Conservation (phyloP, 2,797 vertebrate species). For the Pantherophis vulpinus region DNA sequence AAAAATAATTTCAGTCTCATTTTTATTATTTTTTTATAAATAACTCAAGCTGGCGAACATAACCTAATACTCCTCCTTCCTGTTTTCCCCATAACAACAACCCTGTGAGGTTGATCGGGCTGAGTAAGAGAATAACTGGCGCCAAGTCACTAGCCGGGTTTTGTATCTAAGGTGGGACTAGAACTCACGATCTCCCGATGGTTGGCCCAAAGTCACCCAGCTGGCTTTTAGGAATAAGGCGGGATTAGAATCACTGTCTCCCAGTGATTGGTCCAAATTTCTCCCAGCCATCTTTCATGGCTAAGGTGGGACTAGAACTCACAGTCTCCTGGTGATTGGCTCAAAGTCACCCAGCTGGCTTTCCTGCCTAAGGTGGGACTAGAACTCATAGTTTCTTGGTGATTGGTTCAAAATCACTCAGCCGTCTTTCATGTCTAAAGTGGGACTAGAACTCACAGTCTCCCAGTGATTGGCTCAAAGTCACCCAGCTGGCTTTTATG, state of each 20-base stretch:
- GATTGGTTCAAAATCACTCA: neutral
- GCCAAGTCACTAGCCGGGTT: neutral
- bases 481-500: rapidly evolving
- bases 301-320: no score
- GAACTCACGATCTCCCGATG: no score
- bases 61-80: neutral
- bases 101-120: neutral
- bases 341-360: neutral
- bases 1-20: neutral
- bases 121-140: neutral
- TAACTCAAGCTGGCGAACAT: neutral
- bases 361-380: neutral
- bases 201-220: neutral
- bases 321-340: no score
- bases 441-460: no score
- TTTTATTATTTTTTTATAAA: neutral
- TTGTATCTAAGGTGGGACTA: neutral
- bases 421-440: neutral
- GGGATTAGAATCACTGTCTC: neutral
- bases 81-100: neutral
- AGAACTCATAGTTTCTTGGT: no score
- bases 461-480: neutral
- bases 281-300: rapidly evolving
- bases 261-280: neutral
- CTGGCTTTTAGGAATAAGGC: rapidly evolving